Evolutionary conservation across 2,113 vertebrate genomes (phyloP).

Genomic region (Leucopternis melanops): DNA sequence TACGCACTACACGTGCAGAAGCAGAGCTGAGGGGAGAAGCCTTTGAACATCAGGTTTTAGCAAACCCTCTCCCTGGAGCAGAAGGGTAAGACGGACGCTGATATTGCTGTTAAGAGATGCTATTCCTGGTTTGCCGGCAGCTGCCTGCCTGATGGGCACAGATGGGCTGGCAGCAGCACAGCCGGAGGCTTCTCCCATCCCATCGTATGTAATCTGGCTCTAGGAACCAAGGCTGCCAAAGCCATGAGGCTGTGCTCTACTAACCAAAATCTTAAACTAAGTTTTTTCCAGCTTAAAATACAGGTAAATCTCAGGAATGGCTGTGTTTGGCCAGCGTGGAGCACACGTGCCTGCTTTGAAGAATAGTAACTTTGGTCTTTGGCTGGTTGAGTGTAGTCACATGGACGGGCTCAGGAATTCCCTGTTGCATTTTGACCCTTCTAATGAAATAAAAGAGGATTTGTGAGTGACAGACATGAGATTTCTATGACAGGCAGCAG

Average conservation of each 20-base stretch:
- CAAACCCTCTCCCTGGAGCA: background rate
- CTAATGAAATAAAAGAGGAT: background rate
- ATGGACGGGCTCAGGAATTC: background rate
- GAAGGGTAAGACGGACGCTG: background rate
- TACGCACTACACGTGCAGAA: accelerated
- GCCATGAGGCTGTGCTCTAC: background rate
- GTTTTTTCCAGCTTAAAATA: background rate
- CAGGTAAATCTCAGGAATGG: background rate
- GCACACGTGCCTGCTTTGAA: background rate
- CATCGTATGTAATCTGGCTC: accelerated
- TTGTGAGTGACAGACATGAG: background rate
- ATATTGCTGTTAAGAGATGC: background rate
- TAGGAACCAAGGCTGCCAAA: background rate
- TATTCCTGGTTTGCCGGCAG: accelerated
- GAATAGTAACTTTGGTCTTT: background rate
- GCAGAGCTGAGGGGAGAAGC: background rate
- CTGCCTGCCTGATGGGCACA: background rate
- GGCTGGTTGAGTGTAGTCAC: background rate
- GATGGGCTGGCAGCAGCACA: accelerated
- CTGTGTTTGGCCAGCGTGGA: background rate
- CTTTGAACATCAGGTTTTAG: background rate
- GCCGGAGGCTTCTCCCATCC: background rate
- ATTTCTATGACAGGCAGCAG: background rate
- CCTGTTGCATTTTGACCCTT: background rate
- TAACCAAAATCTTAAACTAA: background rate